A percentile compares a stretch with the other conserved stretches of the same genome.
These are phyloP conservation scores for Bombus pascuorum DNA, from an alignment of 1,140 invertebrate genomes.

Conservation along the genomic window DNA sequence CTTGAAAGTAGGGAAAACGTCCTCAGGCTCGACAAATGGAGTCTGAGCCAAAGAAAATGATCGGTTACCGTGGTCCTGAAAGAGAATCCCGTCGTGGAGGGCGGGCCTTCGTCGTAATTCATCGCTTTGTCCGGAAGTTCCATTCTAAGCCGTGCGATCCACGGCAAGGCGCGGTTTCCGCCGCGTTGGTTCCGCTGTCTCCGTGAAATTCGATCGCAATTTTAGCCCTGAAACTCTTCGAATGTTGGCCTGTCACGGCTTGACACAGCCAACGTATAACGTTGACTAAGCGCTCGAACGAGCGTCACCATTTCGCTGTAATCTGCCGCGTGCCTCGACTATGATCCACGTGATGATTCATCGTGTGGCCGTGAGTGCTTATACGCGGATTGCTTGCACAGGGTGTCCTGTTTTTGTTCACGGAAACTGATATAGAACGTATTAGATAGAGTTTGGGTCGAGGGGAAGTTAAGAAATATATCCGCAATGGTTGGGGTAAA, in stretches of 20 bases:
- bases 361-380: background rate
- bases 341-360: background rate
- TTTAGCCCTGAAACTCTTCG: background rate
- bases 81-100: conserved; percentile 25
- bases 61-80: conserved; percentile 24
- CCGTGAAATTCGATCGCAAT: conserved; percentile 32
- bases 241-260: background rate
- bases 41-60: conserved; percentile 33
- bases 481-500: background rate
- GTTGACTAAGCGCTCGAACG: conserved; percentile 24
- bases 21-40: background rate
- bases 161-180: background rate
- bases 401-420: background rate
- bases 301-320: background rate
- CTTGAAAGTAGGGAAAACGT: background rate
- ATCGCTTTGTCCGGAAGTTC: conserved; percentile 57
- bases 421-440: background rate
- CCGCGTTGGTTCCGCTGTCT: background rate
- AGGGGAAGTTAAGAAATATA: background rate
- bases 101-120: conserved; percentile 43
- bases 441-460: background rate
- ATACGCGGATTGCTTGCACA: background rate
- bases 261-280: background rate
- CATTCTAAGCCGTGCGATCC: conserved; percentile 1
- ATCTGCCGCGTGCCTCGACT: background rate